Base-by-base conservation (phyloP, 2,797 vertebrate species). In the Caiman crocodilus region DNA sequence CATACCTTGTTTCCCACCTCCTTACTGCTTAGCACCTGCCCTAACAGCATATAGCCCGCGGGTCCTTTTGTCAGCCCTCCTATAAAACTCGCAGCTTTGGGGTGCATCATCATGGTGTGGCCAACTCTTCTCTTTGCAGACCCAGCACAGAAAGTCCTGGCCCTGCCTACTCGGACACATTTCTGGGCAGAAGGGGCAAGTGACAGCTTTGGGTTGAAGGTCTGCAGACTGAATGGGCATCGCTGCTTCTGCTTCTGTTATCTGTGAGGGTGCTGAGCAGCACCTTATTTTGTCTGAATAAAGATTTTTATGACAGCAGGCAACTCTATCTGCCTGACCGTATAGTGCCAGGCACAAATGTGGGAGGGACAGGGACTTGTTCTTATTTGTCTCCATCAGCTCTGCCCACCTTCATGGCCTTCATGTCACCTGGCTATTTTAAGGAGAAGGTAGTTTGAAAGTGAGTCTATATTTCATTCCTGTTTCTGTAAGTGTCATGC, bases 131-230 rank as follows among this genome's bases (percentile, higher is more conserved):
- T 50, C 42, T 50, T 50, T 50, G 42, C 32, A 71, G 14, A 18
- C 67, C 30, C 32, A 11, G 11, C 11, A 5, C 18, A 32, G 65
- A 11, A 67, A 57, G 67, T 85, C 42, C 42, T 50, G 42, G 42
- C 42, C 42, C 42, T 50, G 42, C 42, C 42, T 50, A 50, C 42
- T 50, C 42, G 11, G 42, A 50, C 42, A 10, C 42, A 82, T 93
- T 92, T 93, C 82, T 96, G 84, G 90, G 84, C 42, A 60, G 90
- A 89, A 76, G 88, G 86, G 79, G 94, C 90, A 91, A 90, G 56
- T 86, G 94, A 88, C 89, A 93, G 18, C 60, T 78, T 89, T 92
- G 94, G 89, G 64, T 2, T 82, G 88, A 96, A 32, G 57, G 90
- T 96, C 93, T 90, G 84, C 73, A 80, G 82, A 88, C 60, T 2